Conservation (phyloP, 53 echinoderm and acorn worm genomes). For the Zoroaster sp. region DNA sequence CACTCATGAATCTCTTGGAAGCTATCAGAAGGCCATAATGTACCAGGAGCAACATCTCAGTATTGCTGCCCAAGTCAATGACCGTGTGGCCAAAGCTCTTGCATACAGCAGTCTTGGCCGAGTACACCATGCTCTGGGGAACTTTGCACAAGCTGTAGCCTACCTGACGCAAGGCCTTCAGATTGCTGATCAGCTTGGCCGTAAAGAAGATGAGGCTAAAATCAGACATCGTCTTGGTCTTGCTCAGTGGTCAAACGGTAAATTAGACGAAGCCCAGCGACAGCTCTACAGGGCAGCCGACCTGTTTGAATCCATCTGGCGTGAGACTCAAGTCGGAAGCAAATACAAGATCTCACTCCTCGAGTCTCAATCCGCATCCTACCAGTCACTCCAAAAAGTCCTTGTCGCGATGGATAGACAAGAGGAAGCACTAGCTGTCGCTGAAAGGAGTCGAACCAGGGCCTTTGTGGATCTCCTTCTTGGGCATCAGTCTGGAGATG, state of each 20-base stretch:
- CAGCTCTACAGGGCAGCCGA: constrained; percentile 94
- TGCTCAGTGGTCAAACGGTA: constrained; percentile 89
- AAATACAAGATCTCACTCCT: constrained; percentile 91
- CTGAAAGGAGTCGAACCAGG: constrained; percentile 87
- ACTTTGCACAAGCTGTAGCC: constrained; percentile 88
- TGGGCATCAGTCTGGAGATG: constrained; percentile 75
- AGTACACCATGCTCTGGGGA: constrained; percentile 92
- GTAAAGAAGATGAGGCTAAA: constrained; percentile 97
- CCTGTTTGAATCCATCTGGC: constrained; percentile 91
- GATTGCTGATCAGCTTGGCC: constrained; percentile 94
- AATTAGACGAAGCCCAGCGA: constrained; percentile 87
- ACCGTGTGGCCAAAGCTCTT: constrained; percentile 83
- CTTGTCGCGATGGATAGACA: constrained; percentile 74
- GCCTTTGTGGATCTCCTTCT: constrained; percentile 94
- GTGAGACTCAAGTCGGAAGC: constrained; percentile 78
- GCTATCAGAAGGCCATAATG: constrained; percentile 97
- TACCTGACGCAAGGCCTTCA: constrained; percentile 95
- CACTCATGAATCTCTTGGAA: constrained; percentile 91
- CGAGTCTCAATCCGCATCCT: constrained; percentile 90
- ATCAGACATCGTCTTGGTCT: constrained; percentile 96
- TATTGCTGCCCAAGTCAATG: constrained; percentile 95
- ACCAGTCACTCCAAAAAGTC: constrained; percentile 93
- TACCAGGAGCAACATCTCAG: constrained; percentile 99
- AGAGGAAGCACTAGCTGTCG: constrained; percentile 91
- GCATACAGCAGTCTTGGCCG: constrained; percentile 95